A percentile compares a stretch with the other conserved stretches of the same genome.
Evolutionary conservation across 2,113 vertebrate genomes (phyloP).

Genomic region (Clinocottus analis): DNA sequence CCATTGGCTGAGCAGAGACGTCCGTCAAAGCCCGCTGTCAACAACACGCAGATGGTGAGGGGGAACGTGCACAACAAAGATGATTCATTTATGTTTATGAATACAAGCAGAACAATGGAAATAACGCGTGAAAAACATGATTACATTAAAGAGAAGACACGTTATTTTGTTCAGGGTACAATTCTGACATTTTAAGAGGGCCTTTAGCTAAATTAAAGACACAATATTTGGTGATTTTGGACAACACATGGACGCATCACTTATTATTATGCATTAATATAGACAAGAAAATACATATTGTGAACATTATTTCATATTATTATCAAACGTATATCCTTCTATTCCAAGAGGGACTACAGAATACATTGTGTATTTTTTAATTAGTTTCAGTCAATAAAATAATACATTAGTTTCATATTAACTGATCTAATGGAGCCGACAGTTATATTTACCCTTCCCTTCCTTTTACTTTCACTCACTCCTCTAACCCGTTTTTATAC

Average conservation of each 20-base stretch:
- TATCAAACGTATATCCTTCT: too few relatives aligned
- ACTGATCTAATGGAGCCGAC: too few relatives aligned
- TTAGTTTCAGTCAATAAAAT: neutral
- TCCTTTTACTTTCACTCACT: neutral
- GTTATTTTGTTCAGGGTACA: neutral
- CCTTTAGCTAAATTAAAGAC: neutral
- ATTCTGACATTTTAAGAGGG: neutral
- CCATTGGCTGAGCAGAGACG: constrained; percentile 37
- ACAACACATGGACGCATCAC: neutral
- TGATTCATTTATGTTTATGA: constrained; percentile 34
- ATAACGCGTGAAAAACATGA: neutral
- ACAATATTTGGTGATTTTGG: neutral
- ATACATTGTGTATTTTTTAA: neutral
- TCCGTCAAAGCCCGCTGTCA: constrained; percentile 56
- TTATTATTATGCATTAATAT: neutral
- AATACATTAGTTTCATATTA: neutral
- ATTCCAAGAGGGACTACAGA: too few relatives aligned
- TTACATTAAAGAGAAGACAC: neutral
- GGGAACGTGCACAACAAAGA: constrained; percentile 70
- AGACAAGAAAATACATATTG: too few relatives aligned
- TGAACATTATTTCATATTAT: too few relatives aligned
- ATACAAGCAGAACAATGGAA: constrained; percentile 45
- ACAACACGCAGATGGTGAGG: constrained; percentile 69
- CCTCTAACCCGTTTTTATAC: too few relatives aligned
- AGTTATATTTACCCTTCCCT: neutral